A percentile compares a stretch with the other conserved stretches of the same genome.
phyloP scores from a whole-genome alignment of 2,113 vertebrate species.

The Arvicanthis niloticus region DNA sequence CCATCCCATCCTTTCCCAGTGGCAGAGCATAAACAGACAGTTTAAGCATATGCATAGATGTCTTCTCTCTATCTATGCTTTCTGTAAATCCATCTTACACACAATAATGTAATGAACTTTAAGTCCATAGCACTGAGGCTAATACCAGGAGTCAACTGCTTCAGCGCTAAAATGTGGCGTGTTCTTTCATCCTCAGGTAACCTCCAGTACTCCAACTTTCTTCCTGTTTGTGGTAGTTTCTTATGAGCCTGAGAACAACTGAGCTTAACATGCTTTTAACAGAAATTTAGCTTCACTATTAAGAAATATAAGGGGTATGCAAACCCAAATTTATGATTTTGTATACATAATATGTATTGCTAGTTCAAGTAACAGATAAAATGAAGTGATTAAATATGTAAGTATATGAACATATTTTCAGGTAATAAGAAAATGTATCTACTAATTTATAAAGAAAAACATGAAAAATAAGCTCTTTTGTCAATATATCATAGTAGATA shows the following conservation, averaged over 20 bases:
- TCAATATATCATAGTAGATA: slow-evolving; percentile 61
- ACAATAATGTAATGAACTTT: not conserved
- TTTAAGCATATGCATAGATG: not conserved
- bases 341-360: not conserved
- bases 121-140: not conserved
- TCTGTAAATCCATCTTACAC: not conserved
- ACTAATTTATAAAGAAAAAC: slow-evolving; percentile 33
- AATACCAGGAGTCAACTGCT: not conserved
- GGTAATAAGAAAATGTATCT: slow-evolving; percentile 1
- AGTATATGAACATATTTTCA: slow-evolving; percentile 27
- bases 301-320: not conserved
- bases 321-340: slow-evolving; percentile 1
- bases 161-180: not conserved
- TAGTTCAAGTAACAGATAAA: not conserved
- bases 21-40: not conserved
- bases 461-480: not conserved
- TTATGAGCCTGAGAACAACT: not conserved
- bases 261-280: slow-evolving; percentile 30
- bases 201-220: not conserved
- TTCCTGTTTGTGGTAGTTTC: not conserved
- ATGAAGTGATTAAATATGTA: not conserved
- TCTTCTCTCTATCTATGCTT: not conserved
- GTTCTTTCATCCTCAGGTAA: not conserved
- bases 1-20: not conserved
- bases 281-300: not conserved